Conservation (phyloP, 2,113 vertebrate genomes). For the Sturnira hondurensis region DNA sequence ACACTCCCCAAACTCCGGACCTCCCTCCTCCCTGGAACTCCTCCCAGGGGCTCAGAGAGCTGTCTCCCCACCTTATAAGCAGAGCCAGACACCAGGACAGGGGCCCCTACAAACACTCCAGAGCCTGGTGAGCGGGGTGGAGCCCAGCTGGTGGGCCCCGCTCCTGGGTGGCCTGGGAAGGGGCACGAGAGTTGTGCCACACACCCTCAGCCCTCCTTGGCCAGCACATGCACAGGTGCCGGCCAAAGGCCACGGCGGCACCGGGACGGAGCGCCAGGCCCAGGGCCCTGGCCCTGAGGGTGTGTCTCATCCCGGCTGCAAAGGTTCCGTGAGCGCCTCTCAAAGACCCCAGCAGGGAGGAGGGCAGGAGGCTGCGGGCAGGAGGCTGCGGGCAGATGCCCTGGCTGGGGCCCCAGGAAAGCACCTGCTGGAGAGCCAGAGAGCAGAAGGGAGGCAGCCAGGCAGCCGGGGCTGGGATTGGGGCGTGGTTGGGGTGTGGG, state of each 20-base stretch:
- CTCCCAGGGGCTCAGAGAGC: neutral
- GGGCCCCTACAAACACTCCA: too few relatives aligned
- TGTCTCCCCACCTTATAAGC: neutral
- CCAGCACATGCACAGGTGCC: neutral
- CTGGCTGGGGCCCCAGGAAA: neutral
- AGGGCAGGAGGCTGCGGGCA: too few relatives aligned
- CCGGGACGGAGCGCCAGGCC: neutral
- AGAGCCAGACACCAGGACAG: neutral
- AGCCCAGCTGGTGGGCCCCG: neutral
- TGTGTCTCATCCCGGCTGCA: neutral
- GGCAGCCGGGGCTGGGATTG: neutral
- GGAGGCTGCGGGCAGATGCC: neutral
- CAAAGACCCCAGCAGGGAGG: too few relatives aligned
- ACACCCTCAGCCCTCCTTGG: neutral
- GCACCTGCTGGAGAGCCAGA: neutral
- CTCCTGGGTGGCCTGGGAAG: neutral
- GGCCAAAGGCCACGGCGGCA: too few relatives aligned
- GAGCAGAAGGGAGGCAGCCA: neutral
- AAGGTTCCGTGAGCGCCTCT: neutral
- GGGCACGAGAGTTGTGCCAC: neutral
- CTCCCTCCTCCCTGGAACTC: neutral
- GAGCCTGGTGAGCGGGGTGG: neutral
- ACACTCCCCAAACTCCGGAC: fast-evolving
- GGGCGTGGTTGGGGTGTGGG: too few relatives aligned
- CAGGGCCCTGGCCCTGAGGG: too few relatives aligned